Conservation (phyloP, 2,888 invertebrate species). For the Anoncus sp. region DNA sequence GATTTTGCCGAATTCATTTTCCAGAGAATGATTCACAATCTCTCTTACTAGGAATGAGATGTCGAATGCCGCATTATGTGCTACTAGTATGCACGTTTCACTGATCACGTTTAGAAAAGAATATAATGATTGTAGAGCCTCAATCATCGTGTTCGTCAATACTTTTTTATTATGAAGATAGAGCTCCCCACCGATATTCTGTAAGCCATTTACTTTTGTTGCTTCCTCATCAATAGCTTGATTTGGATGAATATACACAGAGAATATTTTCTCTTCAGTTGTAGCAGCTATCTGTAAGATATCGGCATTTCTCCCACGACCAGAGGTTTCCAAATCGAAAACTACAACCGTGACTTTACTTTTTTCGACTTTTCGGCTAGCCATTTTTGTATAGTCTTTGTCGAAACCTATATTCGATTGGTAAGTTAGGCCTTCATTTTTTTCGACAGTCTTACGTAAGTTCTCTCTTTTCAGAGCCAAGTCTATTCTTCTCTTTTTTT, state of each 20-base stretch:
- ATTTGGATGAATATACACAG: constrained; percentile 2
- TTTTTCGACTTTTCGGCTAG: constrained; percentile 14
- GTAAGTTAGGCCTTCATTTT: constrained; percentile 35
- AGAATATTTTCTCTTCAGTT: constrained; percentile 13
- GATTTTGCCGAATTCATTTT: constrained; percentile 33
- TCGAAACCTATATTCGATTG: constrained; percentile 41
- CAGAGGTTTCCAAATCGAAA: constrained; percentile 37
- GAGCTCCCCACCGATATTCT: constrained; percentile 16
- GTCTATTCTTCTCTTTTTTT: constrained; percentile 30
- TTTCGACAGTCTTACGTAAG: constrained; percentile 31
- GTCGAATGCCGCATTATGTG: constrained; percentile 45
- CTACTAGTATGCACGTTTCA: constrained; percentile 29
- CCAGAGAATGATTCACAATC: constrained; percentile 34
- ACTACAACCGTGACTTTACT: constrained; percentile 29
- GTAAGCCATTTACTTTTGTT: constrained; percentile 10
- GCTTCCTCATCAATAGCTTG: constrained; percentile 17
- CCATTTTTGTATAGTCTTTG: constrained; percentile 22
- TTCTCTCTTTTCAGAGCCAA: constrained; percentile 39
- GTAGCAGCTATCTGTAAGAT: constrained; percentile 44
- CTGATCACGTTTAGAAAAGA: constrained; percentile 24
- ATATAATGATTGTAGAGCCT: constrained; percentile 26
- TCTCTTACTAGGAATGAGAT: constrained; percentile 42
- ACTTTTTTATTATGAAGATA: constrained; percentile 8
- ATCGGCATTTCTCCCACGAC: constrained; percentile 25
- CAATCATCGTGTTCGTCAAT: constrained; percentile 15